Conservation (phyloP, 2,888 invertebrate genomes). For the Caenorhabditis drosophilae region DNA sequence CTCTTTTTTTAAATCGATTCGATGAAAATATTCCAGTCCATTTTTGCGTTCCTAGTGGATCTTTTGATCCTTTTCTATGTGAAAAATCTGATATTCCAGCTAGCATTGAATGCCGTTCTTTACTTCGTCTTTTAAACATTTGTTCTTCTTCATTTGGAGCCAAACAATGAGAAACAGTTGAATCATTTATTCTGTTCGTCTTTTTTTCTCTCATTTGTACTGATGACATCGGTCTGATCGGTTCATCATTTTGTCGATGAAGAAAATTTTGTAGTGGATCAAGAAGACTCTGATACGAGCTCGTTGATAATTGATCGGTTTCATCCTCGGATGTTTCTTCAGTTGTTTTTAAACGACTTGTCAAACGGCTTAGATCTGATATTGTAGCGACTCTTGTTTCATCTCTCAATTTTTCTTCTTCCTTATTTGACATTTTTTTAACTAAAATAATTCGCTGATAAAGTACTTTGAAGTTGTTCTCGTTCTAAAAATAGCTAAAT, state of each 20-base stretch:
- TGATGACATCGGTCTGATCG: too few species aligned
- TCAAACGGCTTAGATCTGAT: constrained; percentile 16
- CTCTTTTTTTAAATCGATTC: constrained; percentile 36
- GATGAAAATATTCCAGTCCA: constrained; percentile 49
- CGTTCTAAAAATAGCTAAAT: too few species aligned
- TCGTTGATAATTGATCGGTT: neutral
- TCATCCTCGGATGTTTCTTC: constrained; percentile 11
- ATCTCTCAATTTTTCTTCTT: too few species aligned
- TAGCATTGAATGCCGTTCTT: constrained; percentile 45
- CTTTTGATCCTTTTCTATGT: constrained; percentile 34
- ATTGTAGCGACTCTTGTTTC: constrained; percentile 21
- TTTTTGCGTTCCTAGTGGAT: constrained; percentile 16
- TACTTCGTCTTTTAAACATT: constrained; percentile 34
- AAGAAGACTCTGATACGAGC: neutral
- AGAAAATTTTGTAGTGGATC: constrained; percentile 15
- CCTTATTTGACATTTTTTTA: too few species aligned
- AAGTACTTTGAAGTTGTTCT: too few species aligned
- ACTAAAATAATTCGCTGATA: too few species aligned
- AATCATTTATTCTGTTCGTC: too few species aligned
- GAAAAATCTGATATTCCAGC: constrained; percentile 39
- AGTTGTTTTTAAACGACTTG: too few species aligned
- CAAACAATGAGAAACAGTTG: constrained; percentile 25
- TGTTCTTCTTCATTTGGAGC: constrained; percentile 8
- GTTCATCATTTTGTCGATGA: constrained; percentile 2
- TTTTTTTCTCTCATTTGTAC: constrained; percentile 32